phyloP scores from a whole-genome alignment of 2,113 vertebrate species.

The Chlorodrepanis virens region DNA sequence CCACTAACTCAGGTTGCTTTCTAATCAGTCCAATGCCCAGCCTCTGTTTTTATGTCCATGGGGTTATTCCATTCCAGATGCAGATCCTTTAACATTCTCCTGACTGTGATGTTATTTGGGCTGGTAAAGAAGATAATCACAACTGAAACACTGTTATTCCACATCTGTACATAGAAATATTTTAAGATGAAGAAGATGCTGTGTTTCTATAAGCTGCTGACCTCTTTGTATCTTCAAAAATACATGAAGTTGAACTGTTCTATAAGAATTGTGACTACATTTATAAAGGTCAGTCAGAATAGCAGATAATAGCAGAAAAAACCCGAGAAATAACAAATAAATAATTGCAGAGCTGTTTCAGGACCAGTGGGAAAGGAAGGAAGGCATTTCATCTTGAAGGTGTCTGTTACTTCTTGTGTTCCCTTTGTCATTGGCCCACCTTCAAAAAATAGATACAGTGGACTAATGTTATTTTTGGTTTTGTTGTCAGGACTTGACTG shows the following conservation, averaged over 20 bases:
- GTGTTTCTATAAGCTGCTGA: background rate
- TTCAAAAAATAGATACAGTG: background rate
- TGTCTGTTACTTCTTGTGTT: background rate
- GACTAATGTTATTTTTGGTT: background rate
- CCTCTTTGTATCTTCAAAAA: background rate
- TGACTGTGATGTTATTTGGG: background rate
- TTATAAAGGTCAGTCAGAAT: background rate
- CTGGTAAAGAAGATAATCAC: background rate
- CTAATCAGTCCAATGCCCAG: background rate
- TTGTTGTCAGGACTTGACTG: slow-evolving; percentile 83
- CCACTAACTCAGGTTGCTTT: background rate
- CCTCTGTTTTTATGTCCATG: background rate
- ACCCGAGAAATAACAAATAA: background rate
- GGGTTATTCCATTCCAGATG: background rate
- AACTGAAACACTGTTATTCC: background rate
- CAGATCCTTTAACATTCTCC: background rate
- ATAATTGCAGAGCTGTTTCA: background rate
- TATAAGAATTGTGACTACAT: background rate
- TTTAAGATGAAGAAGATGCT: background rate
- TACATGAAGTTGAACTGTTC: background rate
- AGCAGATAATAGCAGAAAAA: background rate
- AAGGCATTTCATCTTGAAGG: background rate
- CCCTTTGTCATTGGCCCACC: background rate
- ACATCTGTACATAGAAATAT: background rate
- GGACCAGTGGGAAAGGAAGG: background rate